These are phyloP conservation scores for Drosophila lacteicornis DNA, from an alignment of 1,140 invertebrate genomes.

Conservation along the genomic window DNA sequence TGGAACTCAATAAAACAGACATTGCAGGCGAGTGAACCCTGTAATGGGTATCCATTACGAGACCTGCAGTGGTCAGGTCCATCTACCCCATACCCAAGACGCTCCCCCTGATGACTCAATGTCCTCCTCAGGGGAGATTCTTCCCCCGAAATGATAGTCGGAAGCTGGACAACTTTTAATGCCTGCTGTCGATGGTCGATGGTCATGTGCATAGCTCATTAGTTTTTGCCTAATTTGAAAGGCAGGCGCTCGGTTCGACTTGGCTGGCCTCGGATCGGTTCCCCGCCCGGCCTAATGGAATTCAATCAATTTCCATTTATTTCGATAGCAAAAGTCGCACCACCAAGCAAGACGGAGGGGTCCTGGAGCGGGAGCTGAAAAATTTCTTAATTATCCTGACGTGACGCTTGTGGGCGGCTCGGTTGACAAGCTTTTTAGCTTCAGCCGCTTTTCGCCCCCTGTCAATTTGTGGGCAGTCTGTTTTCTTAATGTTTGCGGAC, in stretches of 20 bases:
- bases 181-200: slow-evolving; percentile 61
- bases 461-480: slow-evolving; percentile 38
- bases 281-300: slow-evolving; percentile 67
- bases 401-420: slow-evolving; percentile 53
- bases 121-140: slow-evolving; percentile 13
- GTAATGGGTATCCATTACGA: slow-evolving; percentile 30
- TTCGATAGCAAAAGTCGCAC: slow-evolving; percentile 74
- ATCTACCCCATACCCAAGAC: background rate
- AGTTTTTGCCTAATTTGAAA: slow-evolving; percentile 77
- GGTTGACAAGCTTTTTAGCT: slow-evolving; percentile 65
- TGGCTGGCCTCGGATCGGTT: background rate
- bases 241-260: slow-evolving; percentile 41
- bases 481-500: slow-evolving; percentile 56
- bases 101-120: slow-evolving; percentile 32
- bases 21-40: slow-evolving; percentile 20
- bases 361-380: slow-evolving; percentile 64
- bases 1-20: slow-evolving; percentile 9
- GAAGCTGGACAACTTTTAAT: slow-evolving; percentile 47
- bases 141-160: slow-evolving; percentile 15
- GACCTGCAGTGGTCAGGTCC: slow-evolving; percentile 15
- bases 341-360: slow-evolving; percentile 32
- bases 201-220: slow-evolving; percentile 77
- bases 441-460: slow-evolving; percentile 8
- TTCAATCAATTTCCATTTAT: slow-evolving; percentile 84
- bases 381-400: slow-evolving; percentile 82